Conservation (phyloP, 1,140 invertebrate species). For the Heliconius himera region DNA sequence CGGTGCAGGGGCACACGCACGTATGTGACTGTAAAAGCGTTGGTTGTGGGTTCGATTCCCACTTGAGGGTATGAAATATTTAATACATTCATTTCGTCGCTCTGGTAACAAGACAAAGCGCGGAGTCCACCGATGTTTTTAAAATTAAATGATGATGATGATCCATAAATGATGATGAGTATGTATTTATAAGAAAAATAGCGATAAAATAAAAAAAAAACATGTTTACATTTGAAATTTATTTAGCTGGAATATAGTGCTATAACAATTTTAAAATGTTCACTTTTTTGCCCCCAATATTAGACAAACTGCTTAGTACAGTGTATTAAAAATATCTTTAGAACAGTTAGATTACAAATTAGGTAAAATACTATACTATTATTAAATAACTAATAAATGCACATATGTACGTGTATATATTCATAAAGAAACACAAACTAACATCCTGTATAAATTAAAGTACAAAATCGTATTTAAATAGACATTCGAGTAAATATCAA, state of each 20-base stretch:
- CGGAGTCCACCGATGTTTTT: too few relatives aligned
- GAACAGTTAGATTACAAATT: background rate
- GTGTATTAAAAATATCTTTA: background rate
- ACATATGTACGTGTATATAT: background rate
- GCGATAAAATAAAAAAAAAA: slow-evolving; percentile 1
- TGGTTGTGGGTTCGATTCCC: too few relatives aligned
- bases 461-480: too few relatives aligned
- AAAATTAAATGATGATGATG: too few relatives aligned
- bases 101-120: too few relatives aligned
- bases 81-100: too few relatives aligned
- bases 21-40: too few relatives aligned
- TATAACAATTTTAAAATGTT: slow-evolving; percentile 10
- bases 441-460: background rate
- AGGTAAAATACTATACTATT: background rate
- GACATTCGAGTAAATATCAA: too few relatives aligned
- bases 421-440: background rate
- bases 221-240: background rate
- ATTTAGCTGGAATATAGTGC: slow-evolving; percentile 26
- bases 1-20: too few relatives aligned
- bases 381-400: background rate
- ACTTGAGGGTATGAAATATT: too few relatives aligned
- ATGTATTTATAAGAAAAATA: background rate
- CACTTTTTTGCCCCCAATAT: background rate
- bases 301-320: background rate
- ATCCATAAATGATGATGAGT: too few relatives aligned